Conservation (phyloP, 2,888 invertebrate species). For the Caenorhabditis sp. region DNA sequence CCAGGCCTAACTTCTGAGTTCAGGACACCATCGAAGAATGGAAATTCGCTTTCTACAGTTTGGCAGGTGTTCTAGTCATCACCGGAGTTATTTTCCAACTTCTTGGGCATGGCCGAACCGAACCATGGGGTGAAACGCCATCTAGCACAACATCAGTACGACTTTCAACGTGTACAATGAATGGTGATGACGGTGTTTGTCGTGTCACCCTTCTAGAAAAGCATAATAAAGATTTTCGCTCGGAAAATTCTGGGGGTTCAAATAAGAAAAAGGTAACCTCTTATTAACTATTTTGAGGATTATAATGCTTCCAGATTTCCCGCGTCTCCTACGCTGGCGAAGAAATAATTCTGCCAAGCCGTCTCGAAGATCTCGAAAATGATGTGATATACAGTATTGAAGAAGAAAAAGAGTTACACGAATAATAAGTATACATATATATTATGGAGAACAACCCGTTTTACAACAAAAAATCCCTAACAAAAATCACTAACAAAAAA, state of each 20-base stretch:
- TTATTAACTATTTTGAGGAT: background rate
- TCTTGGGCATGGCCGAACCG: slow-evolving; percentile 59
- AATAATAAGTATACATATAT: background rate
- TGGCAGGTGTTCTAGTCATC: slow-evolving; percentile 55
- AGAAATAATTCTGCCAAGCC: slow-evolving; percentile 33
- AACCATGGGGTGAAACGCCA: slow-evolving; percentile 40
- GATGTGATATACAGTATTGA: slow-evolving; percentile 44
- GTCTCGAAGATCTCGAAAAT: slow-evolving; percentile 43
- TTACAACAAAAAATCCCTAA: background rate
- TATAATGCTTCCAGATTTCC: slow-evolving; percentile 15
- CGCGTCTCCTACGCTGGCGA: slow-evolving; percentile 36
- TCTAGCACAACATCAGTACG: slow-evolving; percentile 25
- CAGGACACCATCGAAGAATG: slow-evolving; percentile 53
- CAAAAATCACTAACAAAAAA: background rate
- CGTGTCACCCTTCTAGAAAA: slow-evolving; percentile 34
- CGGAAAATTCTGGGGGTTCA: slow-evolving; percentile 17
- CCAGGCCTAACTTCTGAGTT: background rate
- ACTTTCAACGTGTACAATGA: slow-evolving; percentile 20
- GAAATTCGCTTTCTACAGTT: slow-evolving; percentile 57
- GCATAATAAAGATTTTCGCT: slow-evolving; percentile 31
- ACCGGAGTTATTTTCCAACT: slow-evolving; percentile 61
- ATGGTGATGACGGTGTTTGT: slow-evolving; percentile 26
- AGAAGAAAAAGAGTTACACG: slow-evolving; percentile 13
- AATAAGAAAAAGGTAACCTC: slow-evolving; percentile 13
- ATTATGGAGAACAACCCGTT: background rate